Percentiles rank a stretch among this genome's conserved stretches.
Evolutionary conservation across 2,888 invertebrate genomes (phyloP).

Genomic region (Ophraella communa): DNA sequence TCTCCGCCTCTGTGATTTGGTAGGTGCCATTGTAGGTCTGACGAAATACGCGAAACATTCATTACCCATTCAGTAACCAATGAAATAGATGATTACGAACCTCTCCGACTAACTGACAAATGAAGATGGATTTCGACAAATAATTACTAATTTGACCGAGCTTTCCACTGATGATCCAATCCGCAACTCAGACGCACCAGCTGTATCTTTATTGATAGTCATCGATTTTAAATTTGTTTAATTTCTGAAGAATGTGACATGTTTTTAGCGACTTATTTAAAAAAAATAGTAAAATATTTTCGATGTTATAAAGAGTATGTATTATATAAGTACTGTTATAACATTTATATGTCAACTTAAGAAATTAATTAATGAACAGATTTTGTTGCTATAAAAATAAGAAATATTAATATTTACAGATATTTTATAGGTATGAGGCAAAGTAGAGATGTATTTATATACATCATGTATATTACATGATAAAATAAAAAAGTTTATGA

Average conservation of each 20-base stretch:
- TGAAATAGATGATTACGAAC: constrained; percentile 62
- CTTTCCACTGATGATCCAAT: constrained; percentile 54
- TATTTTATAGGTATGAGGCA: no score
- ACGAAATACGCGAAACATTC: constrained; percentile 60
- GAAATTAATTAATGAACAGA: no score
- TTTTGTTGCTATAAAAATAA: no score
- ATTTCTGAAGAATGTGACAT: constrained; percentile 37
- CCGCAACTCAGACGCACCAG: constrained; percentile 44
- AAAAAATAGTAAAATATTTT: no score
- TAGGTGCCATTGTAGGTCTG: constrained; percentile 57
- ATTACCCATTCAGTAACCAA: constrained; percentile 62
- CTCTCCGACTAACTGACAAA: constrained; percentile 60
- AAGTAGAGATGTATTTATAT: no score
- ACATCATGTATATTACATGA: no score
- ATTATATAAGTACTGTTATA: no score
- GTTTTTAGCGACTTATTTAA: not conserved
- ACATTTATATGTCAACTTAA: no score
- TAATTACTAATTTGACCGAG: constrained; percentile 62
- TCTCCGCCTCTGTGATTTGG: constrained; percentile 50
- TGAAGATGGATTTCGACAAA: constrained; percentile 60
- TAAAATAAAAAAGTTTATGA: no score
- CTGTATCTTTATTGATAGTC: constrained; percentile 50
- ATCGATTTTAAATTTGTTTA: constrained; percentile 45
- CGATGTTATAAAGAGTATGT: not conserved
- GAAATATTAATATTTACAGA: no score